Evolutionary conservation across 2,113 vertebrate genomes (phyloP), one percentile per base, ranked within the genome.

Genomic region (Gymnorhina tibicen): DNA sequence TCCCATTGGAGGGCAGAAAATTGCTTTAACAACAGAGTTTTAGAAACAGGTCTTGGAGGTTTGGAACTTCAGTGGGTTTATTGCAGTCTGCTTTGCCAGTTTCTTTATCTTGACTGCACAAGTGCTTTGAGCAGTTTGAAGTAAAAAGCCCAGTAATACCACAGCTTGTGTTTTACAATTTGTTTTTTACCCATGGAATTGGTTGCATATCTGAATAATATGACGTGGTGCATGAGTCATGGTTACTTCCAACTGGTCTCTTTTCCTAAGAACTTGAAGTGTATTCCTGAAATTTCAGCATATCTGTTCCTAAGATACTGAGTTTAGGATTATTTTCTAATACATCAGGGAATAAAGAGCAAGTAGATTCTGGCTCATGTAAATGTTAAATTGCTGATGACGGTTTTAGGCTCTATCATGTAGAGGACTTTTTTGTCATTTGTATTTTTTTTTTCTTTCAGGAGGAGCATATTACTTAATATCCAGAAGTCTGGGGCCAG

Each of bases 401-500:
- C 33, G 91, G 5, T 59, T 97, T 46, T 87, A 67, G 62, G 7
- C 4, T 87, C 33, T 79, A 6, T 87, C 7, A 72, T 19, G 39
- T 8, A 44, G 21, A 78, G 6, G 10, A 5, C 3, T 10, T 55
- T 16, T 58, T 62, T 74, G 10, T 8, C 53, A 52, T 37, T 37
- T 50, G 5, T 49, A 4, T 10, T 63, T 28, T 33, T 58, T 92
- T 9, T 47, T 91, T 44, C 72, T 63, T 94, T 68, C 83, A 99
- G 99, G 99, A 79, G 99, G 99, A 85, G 99, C 99, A 2, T 99
- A 99, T 97, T 99, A 99, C 93, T 97, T 99, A 94, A 99, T 99
- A 97, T 99, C 99, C 14, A 98, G 99, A 97, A 99, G 99, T 98
- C 96, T 99, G 86, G 99, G 99, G 17, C 99, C 99, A 44, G 99